A percentile compares a stretch with the other conserved stretches of the same genome.
Conservation (phyloP, 2,797 vertebrate species). For the Masticophis lateralis region DNA sequence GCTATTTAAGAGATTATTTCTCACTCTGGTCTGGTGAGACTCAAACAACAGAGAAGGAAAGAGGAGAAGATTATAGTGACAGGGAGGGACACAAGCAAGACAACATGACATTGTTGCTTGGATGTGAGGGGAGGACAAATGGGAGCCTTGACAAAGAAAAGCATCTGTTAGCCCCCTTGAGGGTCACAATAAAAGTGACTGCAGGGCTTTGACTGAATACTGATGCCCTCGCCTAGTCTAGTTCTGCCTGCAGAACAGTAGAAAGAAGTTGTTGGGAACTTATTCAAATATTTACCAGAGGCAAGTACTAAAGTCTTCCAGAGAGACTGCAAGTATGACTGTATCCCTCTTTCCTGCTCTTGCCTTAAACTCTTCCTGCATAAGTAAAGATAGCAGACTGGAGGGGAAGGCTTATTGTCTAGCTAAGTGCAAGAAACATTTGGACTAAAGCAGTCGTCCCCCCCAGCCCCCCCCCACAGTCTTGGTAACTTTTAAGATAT, state of each 20-base stretch:
- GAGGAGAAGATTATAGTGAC: neutral
- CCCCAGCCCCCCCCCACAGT: neutral
- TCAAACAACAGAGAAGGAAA: neutral
- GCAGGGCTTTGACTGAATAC: slow-evolving; percentile 21
- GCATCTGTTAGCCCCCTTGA: slow-evolving; percentile 14
- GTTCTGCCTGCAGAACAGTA: slow-evolving; percentile 13
- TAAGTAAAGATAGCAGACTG: neutral
- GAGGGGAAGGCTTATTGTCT: neutral
- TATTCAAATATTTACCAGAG: slow-evolving; percentile 32
- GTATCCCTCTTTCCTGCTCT: neutral
- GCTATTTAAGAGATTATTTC: neutral
- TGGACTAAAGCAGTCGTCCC: neutral
- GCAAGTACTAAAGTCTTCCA: neutral
- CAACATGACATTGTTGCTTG: slow-evolving; percentile 14
- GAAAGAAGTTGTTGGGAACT: neutral
- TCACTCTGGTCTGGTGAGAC: neutral
- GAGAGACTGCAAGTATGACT: neutral
- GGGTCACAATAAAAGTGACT: slow-evolving; percentile 11
- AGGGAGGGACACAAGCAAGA: neutral
- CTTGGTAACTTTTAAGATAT: neutral
- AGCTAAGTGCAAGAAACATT: neutral
- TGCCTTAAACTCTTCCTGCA: neutral
- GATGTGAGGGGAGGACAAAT: neutral
- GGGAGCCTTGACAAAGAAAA: neutral
- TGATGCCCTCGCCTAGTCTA: slow-evolving; percentile 15